Conservation (phyloP, 2,888 invertebrate species). For the Cyrtodaria siliqua region DNA sequence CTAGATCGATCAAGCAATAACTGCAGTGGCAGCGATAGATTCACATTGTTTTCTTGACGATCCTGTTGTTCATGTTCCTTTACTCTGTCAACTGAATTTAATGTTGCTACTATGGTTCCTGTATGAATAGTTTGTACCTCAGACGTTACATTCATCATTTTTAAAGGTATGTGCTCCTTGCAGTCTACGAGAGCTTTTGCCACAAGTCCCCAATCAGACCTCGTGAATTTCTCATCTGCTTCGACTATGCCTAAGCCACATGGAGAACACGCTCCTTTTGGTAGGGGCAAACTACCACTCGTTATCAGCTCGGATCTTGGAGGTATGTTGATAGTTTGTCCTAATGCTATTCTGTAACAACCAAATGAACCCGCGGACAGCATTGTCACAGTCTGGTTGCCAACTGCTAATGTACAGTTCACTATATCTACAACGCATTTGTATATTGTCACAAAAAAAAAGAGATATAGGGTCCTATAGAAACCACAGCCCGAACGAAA, state of each 20-base stretch:
- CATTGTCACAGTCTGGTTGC: not conserved
- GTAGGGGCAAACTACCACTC: slow-evolving; percentile 2
- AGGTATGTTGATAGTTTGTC: slow-evolving; percentile 20
- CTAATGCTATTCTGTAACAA: slow-evolving; percentile 17
- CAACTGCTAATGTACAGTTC: not conserved
- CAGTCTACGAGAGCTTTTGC: slow-evolving; percentile 26
- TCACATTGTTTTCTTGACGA: too few relatives aligned
- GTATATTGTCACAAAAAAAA: slow-evolving; percentile 12
- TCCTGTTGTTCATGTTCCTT: too few relatives aligned
- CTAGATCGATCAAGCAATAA: too few relatives aligned
- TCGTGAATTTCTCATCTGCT: slow-evolving; percentile 8
- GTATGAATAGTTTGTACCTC: not conserved
- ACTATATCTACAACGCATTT: too few relatives aligned
- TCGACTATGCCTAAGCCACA: slow-evolving; percentile 22
- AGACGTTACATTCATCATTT: too few relatives aligned
- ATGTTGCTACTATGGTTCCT: not conserved
- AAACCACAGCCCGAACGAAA: too few relatives aligned
- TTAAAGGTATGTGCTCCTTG: too few relatives aligned
- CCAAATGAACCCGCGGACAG: slow-evolving; percentile 10
- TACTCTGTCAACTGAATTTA: not conserved
- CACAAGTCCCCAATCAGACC: slow-evolving; percentile 11
- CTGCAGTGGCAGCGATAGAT: too few relatives aligned
- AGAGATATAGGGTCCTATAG: too few relatives aligned
- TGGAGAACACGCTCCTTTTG: too few relatives aligned
- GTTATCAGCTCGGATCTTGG: slow-evolving; percentile 28